Percentiles rank a stretch among this genome's conserved stretches.
These are phyloP conservation scores for Thymelicus sylvestris DNA, from an alignment of 2,888 invertebrate species.

Conservation along the genomic window DNA sequence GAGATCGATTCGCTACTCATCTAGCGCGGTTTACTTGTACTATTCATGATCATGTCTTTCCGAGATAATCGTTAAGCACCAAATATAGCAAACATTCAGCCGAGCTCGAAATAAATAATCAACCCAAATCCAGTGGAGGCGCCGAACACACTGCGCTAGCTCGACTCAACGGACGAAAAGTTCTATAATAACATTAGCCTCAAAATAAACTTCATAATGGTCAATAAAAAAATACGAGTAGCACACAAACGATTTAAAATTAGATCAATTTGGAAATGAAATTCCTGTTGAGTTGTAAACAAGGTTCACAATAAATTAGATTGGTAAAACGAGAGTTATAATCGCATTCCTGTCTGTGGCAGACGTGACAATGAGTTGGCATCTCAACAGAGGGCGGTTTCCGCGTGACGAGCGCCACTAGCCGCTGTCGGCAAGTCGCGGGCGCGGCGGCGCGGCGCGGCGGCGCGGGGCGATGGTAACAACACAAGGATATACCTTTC, in stretches of 20 bases:
- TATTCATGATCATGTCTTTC: neutral
- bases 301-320: no score
- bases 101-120: neutral
- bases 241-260: neutral
- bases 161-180: neutral
- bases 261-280: neutral
- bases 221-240: neutral
- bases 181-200: neutral
- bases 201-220: neutral
- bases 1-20: constrained; percentile 10
- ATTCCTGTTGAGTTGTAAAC: neutral
- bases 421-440: constrained; percentile 1
- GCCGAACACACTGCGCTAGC: constrained; percentile 10
- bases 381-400: constrained; percentile 1
- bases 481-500: neutral
- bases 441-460: neutral
- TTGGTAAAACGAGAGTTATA: neutral
- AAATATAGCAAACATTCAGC: constrained; percentile 14
- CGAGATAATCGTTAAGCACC: constrained; percentile 17
- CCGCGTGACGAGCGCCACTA: neutral
- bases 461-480: neutral
- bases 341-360: constrained; percentile 13
- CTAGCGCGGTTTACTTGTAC: constrained; percentile 1
- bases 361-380: constrained; percentile 9
- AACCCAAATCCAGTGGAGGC: neutral